A percentile compares a stretch with the other conserved stretches of the same genome.
These are phyloP conservation scores for Excalfactoria chinensis DNA, from an alignment of 2,113 vertebrate species.

Conservation along the genomic window DNA sequence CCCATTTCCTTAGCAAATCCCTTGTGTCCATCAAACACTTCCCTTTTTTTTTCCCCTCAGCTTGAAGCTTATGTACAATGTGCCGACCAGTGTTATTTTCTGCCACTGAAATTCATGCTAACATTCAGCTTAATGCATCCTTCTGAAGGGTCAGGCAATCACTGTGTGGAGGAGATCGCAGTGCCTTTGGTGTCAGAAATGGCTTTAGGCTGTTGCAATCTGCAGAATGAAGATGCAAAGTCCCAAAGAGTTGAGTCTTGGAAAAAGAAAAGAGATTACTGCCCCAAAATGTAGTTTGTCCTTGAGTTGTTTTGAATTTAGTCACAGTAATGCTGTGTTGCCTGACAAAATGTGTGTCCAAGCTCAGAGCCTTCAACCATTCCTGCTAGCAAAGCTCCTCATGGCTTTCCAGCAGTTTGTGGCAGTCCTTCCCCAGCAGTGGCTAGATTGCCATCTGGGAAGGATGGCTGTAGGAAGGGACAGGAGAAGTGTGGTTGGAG, in stretches of 20 bases:
- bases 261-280: conserved; percentile 2
- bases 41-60: not conserved
- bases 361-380: not conserved
- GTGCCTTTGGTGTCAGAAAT: not conserved
- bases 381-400: not conserved
- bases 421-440: not conserved
- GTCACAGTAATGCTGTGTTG: not conserved
- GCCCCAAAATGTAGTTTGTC: not conserved
- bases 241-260: not conserved
- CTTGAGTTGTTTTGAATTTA: not conserved
- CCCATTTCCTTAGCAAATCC: not conserved
- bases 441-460: not conserved
- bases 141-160: not conserved
- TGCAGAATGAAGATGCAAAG: not conserved
- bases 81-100: not conserved
- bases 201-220: not conserved
- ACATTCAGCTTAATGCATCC: conserved; percentile 12
- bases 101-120: not conserved
- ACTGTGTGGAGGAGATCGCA: not conserved
- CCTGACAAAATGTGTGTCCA: not conserved
- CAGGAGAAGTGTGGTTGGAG: not conserved
- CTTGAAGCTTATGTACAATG: not conserved
- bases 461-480: not conserved
- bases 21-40: not conserved
- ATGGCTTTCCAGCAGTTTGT: not conserved